These are phyloP conservation scores for Potamarius usumacintae DNA, from an alignment of 2,113 vertebrate genomes.

Conservation along the genomic window DNA sequence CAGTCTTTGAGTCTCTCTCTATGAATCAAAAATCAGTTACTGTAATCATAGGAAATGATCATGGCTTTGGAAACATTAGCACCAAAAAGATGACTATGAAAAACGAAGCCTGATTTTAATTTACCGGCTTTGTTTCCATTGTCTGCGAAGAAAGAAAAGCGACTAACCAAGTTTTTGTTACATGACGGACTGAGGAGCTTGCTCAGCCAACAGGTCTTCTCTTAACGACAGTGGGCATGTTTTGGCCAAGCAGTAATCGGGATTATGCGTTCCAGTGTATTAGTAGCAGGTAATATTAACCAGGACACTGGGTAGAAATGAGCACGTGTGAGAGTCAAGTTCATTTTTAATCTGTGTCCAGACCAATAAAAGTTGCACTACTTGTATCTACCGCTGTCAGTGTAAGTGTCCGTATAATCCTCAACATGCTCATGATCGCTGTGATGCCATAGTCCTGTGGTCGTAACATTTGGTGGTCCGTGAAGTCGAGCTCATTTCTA, in stretches of 20 bases:
- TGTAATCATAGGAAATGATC: too few species aligned
- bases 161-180: background rate
- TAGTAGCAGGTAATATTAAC: background rate
- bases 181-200: background rate
- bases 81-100: background rate
- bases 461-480: background rate
- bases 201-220: background rate
- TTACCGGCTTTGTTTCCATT: background rate
- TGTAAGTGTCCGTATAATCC: background rate
- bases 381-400: background rate
- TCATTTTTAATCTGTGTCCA: background rate
- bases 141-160: background rate
- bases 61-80: background rate
- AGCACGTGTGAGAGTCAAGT: background rate
- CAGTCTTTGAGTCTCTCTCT: background rate
- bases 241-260: background rate
- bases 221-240: background rate
- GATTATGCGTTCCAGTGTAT: background rate
- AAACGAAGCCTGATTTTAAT: background rate
- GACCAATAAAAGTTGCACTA: background rate
- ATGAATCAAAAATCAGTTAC: too few species aligned
- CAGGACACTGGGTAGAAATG: background rate
- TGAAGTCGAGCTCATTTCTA: constrained; percentile 8
- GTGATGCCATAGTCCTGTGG: background rate
- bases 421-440: background rate